phyloP scores from a whole-genome alignment of 2,113 vertebrate species.

The Phyllostomus hastatus region DNA sequence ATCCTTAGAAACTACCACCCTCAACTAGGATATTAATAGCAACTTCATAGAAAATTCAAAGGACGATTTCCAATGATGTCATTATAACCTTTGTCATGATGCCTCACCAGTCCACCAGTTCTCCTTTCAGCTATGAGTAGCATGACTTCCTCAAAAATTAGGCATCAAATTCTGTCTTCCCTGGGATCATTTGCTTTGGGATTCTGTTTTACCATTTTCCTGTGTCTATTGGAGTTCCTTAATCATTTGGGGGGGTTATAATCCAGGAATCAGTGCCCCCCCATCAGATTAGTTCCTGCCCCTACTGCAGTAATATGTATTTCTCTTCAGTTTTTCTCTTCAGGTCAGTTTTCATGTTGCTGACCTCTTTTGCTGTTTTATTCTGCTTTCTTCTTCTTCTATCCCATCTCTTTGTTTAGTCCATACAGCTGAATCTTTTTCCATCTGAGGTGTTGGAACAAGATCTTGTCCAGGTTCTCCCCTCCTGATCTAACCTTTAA shows the following conservation, averaged over 20 bases:
- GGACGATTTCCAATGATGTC: neutral
- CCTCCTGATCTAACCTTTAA: neutral
- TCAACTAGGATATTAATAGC: neutral
- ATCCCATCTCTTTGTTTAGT: neutral
- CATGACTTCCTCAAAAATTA: neutral
- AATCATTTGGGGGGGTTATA: neutral
- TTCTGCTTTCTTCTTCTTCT: neutral
- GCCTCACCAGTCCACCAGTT: neutral
- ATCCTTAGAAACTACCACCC: neutral
- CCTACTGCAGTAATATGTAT: neutral
- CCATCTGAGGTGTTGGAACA: neutral
- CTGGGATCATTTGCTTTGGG: neutral
- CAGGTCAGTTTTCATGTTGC: neutral
- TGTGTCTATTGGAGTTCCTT: neutral
- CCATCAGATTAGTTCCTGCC: neutral
- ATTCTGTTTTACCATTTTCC: neutral
- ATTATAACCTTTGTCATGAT: neutral
- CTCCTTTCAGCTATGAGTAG: neutral
- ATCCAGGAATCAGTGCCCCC: neutral
- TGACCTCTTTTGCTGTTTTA: neutral
- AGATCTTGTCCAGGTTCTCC: neutral
- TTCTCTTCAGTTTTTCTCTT: neutral
- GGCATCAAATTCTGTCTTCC: neutral
- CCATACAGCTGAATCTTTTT: neutral
- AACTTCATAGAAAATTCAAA: neutral